phyloP scores from a whole-genome alignment of 2,113 vertebrate species.

The Catharus fuscescens region DNA sequence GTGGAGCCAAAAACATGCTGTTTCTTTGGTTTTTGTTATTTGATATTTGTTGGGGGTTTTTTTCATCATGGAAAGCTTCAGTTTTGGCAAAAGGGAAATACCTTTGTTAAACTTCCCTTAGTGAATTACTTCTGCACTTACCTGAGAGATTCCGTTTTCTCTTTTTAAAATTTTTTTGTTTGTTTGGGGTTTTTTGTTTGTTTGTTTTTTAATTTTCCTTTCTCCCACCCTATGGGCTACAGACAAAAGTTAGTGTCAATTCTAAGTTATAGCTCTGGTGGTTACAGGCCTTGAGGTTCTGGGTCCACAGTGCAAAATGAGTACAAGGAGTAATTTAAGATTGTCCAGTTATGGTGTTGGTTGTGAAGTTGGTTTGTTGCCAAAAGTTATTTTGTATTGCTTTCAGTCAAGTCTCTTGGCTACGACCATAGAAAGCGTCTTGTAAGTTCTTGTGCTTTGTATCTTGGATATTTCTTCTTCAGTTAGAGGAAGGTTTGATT shows the following conservation, averaged over 20 bases:
- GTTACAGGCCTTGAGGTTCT: not conserved
- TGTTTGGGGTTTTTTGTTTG: no score
- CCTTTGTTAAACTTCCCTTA: not conserved
- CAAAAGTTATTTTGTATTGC: not conserved
- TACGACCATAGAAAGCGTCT: not conserved
- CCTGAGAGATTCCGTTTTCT: not conserved
- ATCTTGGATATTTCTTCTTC: not conserved
- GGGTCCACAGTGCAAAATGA: not conserved
- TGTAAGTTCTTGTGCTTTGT: not conserved
- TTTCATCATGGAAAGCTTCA: not conserved
- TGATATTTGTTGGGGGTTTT: not conserved
- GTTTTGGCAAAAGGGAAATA: not conserved
- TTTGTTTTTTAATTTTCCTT: not conserved
- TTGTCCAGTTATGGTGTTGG: not conserved
- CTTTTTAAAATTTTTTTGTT: no score
- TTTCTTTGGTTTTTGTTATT: not conserved
- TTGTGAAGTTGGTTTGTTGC: not conserved
- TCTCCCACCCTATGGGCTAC: not conserved
- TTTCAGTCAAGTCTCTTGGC: not conserved
- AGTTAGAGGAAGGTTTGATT: not conserved
- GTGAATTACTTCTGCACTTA: not conserved
- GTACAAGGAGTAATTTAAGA: not conserved
- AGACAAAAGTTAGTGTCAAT: not conserved
- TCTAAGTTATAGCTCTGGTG: not conserved
- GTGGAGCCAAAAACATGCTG: not conserved